A percentile compares a stretch with the other conserved stretches of the same genome.
These are phyloP conservation scores for Latrodectus elegans DNA, from an alignment of 2,888 invertebrate genomes.

Conservation along the genomic window DNA sequence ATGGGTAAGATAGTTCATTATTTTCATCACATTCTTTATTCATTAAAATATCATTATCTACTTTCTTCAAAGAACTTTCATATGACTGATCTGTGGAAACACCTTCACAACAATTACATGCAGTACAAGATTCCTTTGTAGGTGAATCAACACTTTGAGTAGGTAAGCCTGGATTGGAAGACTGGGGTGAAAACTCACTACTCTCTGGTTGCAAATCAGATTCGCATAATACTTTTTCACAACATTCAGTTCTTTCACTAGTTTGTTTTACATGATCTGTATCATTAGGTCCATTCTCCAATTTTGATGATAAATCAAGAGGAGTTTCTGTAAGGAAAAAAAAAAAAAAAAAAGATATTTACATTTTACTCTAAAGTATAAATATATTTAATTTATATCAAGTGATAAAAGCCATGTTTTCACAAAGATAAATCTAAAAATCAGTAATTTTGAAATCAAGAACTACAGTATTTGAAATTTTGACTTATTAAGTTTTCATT, in stretches of 20 bases:
- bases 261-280: constrained; percentile 16
- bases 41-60: constrained; percentile 23
- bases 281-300: constrained; percentile 10
- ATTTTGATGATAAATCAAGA: constrained; percentile 61
- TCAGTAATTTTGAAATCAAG: no score
- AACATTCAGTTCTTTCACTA: constrained; percentile 13
- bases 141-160: constrained; percentile 38
- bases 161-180: constrained; percentile 52
- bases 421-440: no score
- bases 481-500: no score
- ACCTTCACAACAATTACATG: constrained; percentile 32
- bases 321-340: constrained; percentile 40
- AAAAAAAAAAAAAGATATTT: neutral
- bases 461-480: no score
- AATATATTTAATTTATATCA: no score
- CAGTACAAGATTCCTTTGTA: constrained; percentile 34
- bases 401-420: no score
- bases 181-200: constrained; percentile 55
- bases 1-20: constrained; percentile 47
- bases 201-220: constrained; percentile 32
- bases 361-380: neutral
- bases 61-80: constrained; percentile 24
- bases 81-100: constrained; percentile 26
- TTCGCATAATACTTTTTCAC: constrained; percentile 34
- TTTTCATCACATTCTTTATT: constrained; percentile 51